Percentiles rank a stretch among this genome's conserved stretches.
Evolutionary conservation across 2,797 vertebrate genomes (phyloP).

Genomic region (Mus spretus): DNA sequence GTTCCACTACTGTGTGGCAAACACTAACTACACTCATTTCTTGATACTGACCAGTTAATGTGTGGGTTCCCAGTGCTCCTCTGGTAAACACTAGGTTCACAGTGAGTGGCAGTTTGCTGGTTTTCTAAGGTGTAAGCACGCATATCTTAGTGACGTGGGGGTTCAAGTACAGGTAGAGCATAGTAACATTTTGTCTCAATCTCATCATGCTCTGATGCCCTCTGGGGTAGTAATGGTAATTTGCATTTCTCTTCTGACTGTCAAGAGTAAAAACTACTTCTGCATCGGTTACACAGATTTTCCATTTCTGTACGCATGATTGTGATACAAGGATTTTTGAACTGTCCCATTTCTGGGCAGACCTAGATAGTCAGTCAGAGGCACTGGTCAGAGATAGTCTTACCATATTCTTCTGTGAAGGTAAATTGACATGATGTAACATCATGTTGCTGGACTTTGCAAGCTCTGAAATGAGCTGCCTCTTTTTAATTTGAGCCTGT

Average conservation of each 20-base stretch:
- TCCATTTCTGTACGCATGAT: background rate
- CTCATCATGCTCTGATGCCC: background rate
- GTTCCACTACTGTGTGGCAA: background rate
- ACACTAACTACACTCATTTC: background rate
- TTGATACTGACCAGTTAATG: background rate
- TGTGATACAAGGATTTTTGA: background rate
- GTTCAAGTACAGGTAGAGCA: background rate
- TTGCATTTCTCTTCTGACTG: background rate
- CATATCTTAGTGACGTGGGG: background rate
- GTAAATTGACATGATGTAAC: constrained; percentile 30
- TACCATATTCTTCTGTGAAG: background rate
- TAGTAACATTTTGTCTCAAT: background rate
- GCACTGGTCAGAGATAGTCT: background rate
- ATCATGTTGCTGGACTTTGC: background rate
- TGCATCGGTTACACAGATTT: background rate
- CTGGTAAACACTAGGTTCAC: background rate
- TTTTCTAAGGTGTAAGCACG: background rate
- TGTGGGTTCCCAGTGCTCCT: background rate
- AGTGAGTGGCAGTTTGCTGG: background rate
- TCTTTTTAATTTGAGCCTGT: constrained; percentile 9
- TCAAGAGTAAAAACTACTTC: background rate
- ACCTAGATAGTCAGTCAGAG: background rate
- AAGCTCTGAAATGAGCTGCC: constrained; percentile 30
- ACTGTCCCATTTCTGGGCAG: background rate
- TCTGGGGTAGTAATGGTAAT: constrained; percentile 2